Conservation (phyloP, 1,140 invertebrate species). For the Zaprionus davidi region DNA sequence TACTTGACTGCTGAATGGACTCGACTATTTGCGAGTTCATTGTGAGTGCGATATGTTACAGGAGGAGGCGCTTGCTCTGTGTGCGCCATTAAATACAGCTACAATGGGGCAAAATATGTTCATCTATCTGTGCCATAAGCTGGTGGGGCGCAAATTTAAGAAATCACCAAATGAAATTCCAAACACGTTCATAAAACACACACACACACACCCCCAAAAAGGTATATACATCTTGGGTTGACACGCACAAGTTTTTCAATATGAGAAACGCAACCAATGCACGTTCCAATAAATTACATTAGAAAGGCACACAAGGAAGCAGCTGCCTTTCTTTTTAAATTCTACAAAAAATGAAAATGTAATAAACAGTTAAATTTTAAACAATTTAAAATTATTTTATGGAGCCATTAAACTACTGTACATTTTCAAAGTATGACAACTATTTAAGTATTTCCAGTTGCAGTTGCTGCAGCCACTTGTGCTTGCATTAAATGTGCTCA, state of each 20-base stretch:
- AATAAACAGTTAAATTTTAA: neutral
- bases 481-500: neutral
- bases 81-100: constrained; percentile 58
- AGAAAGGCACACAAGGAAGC: constrained; percentile 33
- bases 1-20: constrained; percentile 17
- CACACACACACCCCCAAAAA: neutral
- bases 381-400: neutral
- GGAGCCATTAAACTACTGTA: neutral
- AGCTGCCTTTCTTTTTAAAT: constrained; percentile 16
- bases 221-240: constrained; percentile 49
- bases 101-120: constrained; percentile 51
- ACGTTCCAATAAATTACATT: constrained; percentile 71
- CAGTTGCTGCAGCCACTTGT: neutral
- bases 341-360: neutral
- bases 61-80: constrained; percentile 21
- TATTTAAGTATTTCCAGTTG: constrained; percentile 1
- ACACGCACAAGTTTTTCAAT: constrained; percentile 50
- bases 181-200: constrained; percentile 63
- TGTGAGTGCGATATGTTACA: neutral
- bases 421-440: neutral
- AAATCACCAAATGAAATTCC: constrained; percentile 53
- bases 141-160: constrained; percentile 14
- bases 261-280: constrained; percentile 47
- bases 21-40: constrained; percentile 2
- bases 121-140: constrained; percentile 35